A percentile compares a stretch with the other conserved stretches of the same genome.
Evolutionary conservation across 2,113 vertebrate species (phyloP).

Genomic region (Dipodomys stephensi): DNA sequence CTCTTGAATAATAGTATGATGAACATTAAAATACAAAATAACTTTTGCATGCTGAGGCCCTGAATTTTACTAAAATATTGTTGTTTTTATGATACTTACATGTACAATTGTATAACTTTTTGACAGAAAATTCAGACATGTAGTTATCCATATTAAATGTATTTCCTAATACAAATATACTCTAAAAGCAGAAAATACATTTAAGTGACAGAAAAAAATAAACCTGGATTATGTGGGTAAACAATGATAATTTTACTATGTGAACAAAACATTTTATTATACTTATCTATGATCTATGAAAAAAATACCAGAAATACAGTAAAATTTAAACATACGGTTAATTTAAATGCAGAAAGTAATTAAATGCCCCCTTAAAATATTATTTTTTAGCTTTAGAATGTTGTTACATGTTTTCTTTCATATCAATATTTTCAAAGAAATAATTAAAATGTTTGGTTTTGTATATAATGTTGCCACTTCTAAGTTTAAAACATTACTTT

Average conservation of each 20-base stretch:
- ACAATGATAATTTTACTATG: not conserved
- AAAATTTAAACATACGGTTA: not conserved
- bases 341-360: not conserved
- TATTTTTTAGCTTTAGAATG: not conserved
- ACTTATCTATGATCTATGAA: not conserved
- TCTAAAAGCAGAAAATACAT: not conserved
- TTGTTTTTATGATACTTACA: not conserved
- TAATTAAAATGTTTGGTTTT: not conserved
- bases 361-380: not conserved
- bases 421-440: not conserved
- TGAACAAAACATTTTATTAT: not conserved
- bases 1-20: not conserved
- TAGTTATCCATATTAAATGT: not conserved
- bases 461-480: not conserved
- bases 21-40: conserved; percentile 40
- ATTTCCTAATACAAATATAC: conserved; percentile 31
- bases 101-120: conserved; percentile 47
- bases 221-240: not conserved
- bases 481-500: not conserved
- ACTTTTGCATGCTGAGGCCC: not conserved
- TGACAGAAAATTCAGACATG: not conserved
- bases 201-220: not conserved
- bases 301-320: not conserved
- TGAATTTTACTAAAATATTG: not conserved
- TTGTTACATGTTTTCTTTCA: not conserved